Base-by-base conservation (phyloP, 2,113 vertebrate genomes). In the Corythaixoides concolor region DNA sequence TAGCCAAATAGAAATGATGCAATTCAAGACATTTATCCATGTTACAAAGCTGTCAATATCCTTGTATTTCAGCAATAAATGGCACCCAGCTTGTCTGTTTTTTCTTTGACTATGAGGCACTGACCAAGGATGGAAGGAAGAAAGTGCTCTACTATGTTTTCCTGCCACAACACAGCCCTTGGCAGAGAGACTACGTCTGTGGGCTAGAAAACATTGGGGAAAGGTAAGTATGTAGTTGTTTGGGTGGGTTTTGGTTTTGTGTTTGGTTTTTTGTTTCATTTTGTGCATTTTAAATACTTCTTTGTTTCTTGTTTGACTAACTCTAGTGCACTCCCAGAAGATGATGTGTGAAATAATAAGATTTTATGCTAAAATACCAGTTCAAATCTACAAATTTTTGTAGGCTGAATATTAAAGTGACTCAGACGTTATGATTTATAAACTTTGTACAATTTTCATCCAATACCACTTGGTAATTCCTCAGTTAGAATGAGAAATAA, bases 71-170 rank as follows among this genome's bases (percentile, higher is more conserved):
- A 77, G 35, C 30, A 76, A 19, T 37, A 91, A 83, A 58, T 47
- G 21, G 1, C 35, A 60, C 3, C 10, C 33, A 56, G 3, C 5
- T 73, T 2, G 3, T 52, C 12, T 2, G 16, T 9, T 2, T 69
- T 91, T 64, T 66, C 23, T 53, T 56, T 69, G 35, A 66, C 55
- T 6, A 45, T 3, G 9, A 37, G 2, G 2, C 28, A 22, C 43
- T 32, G 32, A 77, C 5, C 15, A 70, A 62, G 6, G 19, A 35
- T 33, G 33, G 47, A 55, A 64, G 33, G 8, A 79, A 45, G 2
- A 10, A 47, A 79, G 23, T 17, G 10, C 2, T 76, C 5, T 53
- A 10, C 7, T 60, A 6, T 6, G 39, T 49, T 56, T 87, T 72
- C 15, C 47, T 75, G 30, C 8, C 23, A 9, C 10, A 35, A 8